These are phyloP conservation scores for Naso thynnoides DNA, from an alignment of 2,797 vertebrate species.

Conservation along the genomic window DNA sequence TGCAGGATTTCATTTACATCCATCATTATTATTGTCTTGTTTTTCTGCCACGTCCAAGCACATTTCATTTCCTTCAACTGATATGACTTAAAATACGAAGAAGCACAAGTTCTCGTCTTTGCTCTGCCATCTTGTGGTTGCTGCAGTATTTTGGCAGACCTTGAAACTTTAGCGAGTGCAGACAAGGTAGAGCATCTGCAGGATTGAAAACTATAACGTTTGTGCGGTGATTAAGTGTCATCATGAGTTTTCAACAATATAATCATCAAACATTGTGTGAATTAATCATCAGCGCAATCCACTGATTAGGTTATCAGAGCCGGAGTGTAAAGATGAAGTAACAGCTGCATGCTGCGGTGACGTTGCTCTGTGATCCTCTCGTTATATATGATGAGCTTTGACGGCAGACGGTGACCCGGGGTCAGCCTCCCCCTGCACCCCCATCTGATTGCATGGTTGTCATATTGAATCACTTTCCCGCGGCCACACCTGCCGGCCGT, in stretches of 20 bases:
- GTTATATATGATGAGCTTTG: conserved; percentile 77
- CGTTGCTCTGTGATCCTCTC: conserved; percentile 56
- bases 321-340: conserved; percentile 58
- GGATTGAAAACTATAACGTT: conserved; percentile 20
- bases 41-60: conserved; percentile 47
- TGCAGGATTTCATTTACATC: conserved; percentile 47
- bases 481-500: conserved; percentile 81
- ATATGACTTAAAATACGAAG: conserved; percentile 16
- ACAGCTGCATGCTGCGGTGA: conserved; percentile 44
- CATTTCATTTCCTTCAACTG: conserved; percentile 24
- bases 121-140: conserved; percentile 66
- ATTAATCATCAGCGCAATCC: conserved; percentile 48
- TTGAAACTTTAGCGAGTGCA: conserved; percentile 23
- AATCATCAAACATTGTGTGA: conserved; percentile 64
- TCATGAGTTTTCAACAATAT: conserved; percentile 44
- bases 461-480: conserved; percentile 80
- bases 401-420: conserved; percentile 78
- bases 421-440: conserved; percentile 68
- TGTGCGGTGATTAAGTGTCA: conserved; percentile 26
- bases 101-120: conserved; percentile 22
- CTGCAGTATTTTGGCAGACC: conserved; percentile 21
- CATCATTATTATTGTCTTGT: conserved; percentile 57
- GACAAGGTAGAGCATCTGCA: conserved; percentile 12
- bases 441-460: conserved; percentile 84
- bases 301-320: conserved; percentile 66